Evolutionary conservation across 1,140 invertebrate species (phyloP), one percentile per base, ranked within the genome.

Genomic region (Venturia canescens): DNA sequence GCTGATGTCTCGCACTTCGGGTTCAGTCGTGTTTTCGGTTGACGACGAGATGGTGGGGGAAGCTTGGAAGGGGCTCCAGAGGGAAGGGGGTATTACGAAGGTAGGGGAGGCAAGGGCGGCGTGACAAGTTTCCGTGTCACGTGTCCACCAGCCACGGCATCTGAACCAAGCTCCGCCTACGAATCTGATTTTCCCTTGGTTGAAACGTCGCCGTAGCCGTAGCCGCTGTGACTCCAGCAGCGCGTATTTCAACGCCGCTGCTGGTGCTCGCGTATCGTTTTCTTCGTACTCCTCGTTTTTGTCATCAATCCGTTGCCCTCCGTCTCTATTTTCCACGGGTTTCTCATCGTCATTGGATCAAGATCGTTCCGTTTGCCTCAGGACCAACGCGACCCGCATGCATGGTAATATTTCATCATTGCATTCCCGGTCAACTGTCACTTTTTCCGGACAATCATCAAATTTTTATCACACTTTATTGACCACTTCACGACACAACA

Each of bases 71-170:
- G 29, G 66, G 85, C 80, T 80, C 44, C 38, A 72, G 53, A 67
- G 57, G 74, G 44, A 67, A 50, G 74, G 82, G 83, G 82, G 80
- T 78, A 57, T 81, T 69, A 23, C 11, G 72, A 44, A 63, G 80
- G 86, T 76, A 82, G 85, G 83, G 83, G 84, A 60, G 86, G 86
- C 83, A 90, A 90, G 89, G 89, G 90, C 90, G 90, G 90, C 89
- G 89, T 92, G 91, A 92, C 91, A 91, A 69, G 90, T 91, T 92
- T 91, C 89, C 87, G 89, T 88, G 90, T 91, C 90, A 91, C 90
- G 90, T 91, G 90, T 92, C 89, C 86, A 86, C 50, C 60, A 63
- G 21, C 21, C 60, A 63, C 60, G 75, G 27, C 27, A 88, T 87
- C 87, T 90, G 63, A 91, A 80, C 66, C 18, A 69, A 31, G 90